Evolutionary conservation across 2,113 vertebrate species (phyloP).

Genomic region (Zeus faber): DNA sequence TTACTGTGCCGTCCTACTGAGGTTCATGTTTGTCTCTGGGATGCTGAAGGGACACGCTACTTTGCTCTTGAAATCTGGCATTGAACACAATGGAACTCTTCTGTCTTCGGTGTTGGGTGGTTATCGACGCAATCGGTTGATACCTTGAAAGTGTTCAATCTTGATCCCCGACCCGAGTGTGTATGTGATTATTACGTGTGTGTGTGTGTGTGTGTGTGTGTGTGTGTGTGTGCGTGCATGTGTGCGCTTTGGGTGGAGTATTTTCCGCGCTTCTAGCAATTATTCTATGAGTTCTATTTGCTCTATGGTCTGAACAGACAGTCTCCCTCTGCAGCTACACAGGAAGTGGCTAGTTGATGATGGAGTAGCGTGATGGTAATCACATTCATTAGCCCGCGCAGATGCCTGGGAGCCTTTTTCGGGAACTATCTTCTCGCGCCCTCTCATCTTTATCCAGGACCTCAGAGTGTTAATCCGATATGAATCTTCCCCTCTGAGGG

Average conservation of each 20-base stretch:
- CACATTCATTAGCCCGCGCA: conserved; percentile 65
- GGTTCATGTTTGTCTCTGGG: no score
- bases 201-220: not conserved
- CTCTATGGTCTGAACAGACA: no score
- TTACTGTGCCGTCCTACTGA: no score
- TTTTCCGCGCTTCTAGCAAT: no score
- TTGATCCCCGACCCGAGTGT: not conserved
- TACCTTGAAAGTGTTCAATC: no score
- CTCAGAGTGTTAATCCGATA: conserved; percentile 61
- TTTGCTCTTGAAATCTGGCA: no score
- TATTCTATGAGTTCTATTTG: no score
- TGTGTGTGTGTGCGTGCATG: not conserved
- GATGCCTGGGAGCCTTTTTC: no score
- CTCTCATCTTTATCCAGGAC: conserved; percentile 64
- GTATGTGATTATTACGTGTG: not conserved
- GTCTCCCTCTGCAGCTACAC: conserved; percentile 46
- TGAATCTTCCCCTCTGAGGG: conserved; percentile 52
- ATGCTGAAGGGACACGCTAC: no score
- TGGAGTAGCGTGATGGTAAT: conserved; percentile 64
- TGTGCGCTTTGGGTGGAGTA: not conserved
- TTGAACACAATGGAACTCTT: no score
- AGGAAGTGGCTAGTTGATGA: conserved; percentile 60
- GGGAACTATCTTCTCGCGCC: conserved; percentile 51
- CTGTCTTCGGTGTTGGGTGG: no score
- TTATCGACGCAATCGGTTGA: no score